phyloP scores from a whole-genome alignment of 2,797 vertebrate genomes.

The Micrastur ruficollis region DNA sequence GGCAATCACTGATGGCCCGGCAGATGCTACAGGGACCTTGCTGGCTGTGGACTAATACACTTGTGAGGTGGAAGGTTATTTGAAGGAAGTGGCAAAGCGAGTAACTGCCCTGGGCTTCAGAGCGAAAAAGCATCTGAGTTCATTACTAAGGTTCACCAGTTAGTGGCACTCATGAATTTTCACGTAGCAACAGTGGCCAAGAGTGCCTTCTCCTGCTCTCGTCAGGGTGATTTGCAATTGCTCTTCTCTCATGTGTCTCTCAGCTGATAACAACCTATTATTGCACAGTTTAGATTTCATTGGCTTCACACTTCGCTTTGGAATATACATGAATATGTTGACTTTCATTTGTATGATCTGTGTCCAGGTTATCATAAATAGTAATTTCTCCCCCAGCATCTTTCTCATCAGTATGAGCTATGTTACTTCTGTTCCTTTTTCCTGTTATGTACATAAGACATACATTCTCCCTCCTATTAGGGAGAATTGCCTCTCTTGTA shows the following conservation, averaged over 20 bases:
- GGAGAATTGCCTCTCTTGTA: background rate
- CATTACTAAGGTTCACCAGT: background rate
- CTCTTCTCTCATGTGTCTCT: background rate
- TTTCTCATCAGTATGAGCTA: background rate
- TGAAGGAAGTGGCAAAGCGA: background rate
- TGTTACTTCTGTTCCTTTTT: background rate
- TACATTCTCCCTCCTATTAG: background rate
- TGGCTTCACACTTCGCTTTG: background rate
- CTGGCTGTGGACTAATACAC: background rate
- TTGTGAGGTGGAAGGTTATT: background rate
- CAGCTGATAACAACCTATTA: background rate
- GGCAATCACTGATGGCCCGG: background rate
- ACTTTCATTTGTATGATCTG: background rate
- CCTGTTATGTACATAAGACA: background rate
- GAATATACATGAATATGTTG: background rate
- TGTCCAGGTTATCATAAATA: background rate
- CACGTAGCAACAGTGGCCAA: background rate
- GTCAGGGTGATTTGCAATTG: background rate
- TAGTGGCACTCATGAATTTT: constrained; percentile 1
- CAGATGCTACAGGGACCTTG: background rate
- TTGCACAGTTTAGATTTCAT: background rate
- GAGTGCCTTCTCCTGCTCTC: background rate
- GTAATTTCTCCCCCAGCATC: background rate
- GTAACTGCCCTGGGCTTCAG: background rate
- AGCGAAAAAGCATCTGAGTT: background rate